Base-by-base conservation (phyloP, 2,888 invertebrate genomes). In the Agelastica alni region DNA sequence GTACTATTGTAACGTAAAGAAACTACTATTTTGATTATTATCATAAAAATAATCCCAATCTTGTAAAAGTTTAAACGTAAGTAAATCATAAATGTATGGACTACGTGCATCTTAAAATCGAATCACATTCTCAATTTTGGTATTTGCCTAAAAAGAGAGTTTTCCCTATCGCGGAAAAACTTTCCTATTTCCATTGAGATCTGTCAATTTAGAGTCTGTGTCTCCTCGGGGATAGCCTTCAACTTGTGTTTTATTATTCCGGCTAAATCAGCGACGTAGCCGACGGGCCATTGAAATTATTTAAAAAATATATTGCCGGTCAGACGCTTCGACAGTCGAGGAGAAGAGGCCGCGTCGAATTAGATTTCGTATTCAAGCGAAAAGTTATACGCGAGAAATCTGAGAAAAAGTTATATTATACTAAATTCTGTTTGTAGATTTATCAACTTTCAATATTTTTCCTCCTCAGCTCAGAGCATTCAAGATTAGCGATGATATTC, bases 81-180 rank as follows among this genome's bases (percentile, higher is more conserved):
- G 59, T 60, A 55, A 54, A 58, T 56, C 58, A 60, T 55, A 56
- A 57, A 53, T 55, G 56, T 59, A 58, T 56, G 56, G 56, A 45
- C 32, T 31, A 7, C 17, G 46, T 53, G 47, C 59, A 61, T 59
- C 59, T 59, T 34, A 58, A 58, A 58, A 59, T 61, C 59, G 56
- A 60, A 61, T 62, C 60, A 61, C 59, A 59, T 61, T 58, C 53
- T 49, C 56, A 36, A 58, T 61, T 56, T 60, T 57, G n/a, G 1
- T 10, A 31, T 45, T 20, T 37, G 60, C 61, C 59, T 32, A 22
- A 12, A 46, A 59, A 51, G 51, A 47, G 56, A 46, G 51, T 45
- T 51, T 44, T 36, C 30, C 43, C 14, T 22, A 36, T 31, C 16
- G 14, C 12, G 47, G 17, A 37, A 44, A 53, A 46, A 49, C 53